Conservation (phyloP, 2,113 vertebrate species). For the Toxotes chatareus region DNA sequence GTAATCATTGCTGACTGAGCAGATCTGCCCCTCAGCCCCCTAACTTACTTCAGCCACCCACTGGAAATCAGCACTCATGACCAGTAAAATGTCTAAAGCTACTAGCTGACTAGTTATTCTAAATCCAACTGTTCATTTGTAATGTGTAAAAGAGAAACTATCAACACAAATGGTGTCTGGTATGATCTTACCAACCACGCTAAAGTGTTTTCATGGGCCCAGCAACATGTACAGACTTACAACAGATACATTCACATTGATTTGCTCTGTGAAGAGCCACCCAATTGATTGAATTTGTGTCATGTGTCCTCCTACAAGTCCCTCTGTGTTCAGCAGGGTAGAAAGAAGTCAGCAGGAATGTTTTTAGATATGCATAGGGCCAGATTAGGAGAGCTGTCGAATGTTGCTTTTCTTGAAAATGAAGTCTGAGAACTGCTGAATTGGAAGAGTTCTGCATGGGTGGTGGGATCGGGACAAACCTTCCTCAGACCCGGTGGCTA, state of each 20-base stretch:
- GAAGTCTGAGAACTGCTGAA: slow-evolving; percentile 41
- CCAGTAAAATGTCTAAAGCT: slow-evolving; percentile 47
- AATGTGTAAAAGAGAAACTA: slow-evolving; percentile 35
- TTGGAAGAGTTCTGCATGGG: slow-evolving; percentile 54
- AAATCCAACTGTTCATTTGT: slow-evolving; percentile 29
- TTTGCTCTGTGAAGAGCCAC: slow-evolving; percentile 59
- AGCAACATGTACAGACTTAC: slow-evolving; percentile 64
- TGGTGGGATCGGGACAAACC: slow-evolving; percentile 37
- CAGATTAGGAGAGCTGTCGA: slow-evolving; percentile 43
- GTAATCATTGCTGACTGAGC: slow-evolving; percentile 66
- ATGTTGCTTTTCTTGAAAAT: slow-evolving; percentile 36
- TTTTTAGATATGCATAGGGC: slow-evolving; percentile 64
- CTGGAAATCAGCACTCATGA: slow-evolving; percentile 44
- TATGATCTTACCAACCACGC: slow-evolving; percentile 34
- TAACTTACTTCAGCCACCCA: slow-evolving; percentile 39
- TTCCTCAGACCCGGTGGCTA: slow-evolving; percentile 44
- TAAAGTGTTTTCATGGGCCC: slow-evolving; percentile 44
- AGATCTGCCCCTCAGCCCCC: slow-evolving; percentile 17
- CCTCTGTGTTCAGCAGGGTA: slow-evolving; percentile 24
- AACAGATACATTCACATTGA: slow-evolving; percentile 81
- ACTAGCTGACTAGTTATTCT: slow-evolving; percentile 42
- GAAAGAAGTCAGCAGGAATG: slow-evolving; percentile 65
- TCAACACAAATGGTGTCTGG: slow-evolving; percentile 35
- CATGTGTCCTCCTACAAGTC: slow-evolving; percentile 35
- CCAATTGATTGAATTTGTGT: slow-evolving; percentile 68